These are phyloP conservation scores for Gallinago media DNA, from an alignment of 2,113 vertebrate species.

Conservation along the genomic window DNA sequence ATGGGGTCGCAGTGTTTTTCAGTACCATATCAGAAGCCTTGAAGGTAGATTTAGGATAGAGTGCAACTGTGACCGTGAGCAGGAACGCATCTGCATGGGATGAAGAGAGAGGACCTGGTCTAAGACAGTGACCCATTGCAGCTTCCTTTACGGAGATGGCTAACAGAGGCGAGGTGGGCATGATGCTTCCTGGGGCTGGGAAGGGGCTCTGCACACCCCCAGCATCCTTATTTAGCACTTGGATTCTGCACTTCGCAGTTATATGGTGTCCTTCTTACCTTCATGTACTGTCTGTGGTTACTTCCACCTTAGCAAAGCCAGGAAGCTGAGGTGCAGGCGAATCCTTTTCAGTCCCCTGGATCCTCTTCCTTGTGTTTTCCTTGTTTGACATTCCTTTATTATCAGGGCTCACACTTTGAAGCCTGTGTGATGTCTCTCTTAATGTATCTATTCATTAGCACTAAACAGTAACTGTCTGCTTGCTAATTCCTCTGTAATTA, in stretches of 20 bases:
- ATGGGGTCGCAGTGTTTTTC: not conserved
- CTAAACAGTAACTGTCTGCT: slow-evolving; percentile 73
- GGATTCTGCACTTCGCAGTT: not conserved
- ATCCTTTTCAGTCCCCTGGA: not conserved
- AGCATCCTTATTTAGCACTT: not conserved
- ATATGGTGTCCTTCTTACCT: not conserved
- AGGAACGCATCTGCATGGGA: fast-evolving
- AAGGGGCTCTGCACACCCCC: not conserved
- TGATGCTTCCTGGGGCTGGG: not conserved
- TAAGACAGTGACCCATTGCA: not conserved
- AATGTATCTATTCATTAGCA: slow-evolving; percentile 74
- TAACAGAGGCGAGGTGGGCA: not conserved
- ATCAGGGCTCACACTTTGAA: slow-evolving; percentile 43
- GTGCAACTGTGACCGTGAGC: fast-evolving
- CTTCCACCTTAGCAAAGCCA: not conserved
- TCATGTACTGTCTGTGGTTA: not conserved
- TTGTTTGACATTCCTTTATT: slow-evolving; percentile 48
- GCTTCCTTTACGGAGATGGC: not conserved
- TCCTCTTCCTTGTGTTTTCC: slow-evolving; percentile 30
- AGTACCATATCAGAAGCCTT: not conserved
- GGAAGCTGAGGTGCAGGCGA: not conserved
- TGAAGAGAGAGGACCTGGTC: not conserved
- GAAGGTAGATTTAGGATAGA: not conserved
- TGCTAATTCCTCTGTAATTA: slow-evolving; percentile 74
- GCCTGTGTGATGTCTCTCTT: slow-evolving; percentile 59